phyloP scores from a whole-genome alignment of 2,888 invertebrate species.

The Epirrita christyi region DNA sequence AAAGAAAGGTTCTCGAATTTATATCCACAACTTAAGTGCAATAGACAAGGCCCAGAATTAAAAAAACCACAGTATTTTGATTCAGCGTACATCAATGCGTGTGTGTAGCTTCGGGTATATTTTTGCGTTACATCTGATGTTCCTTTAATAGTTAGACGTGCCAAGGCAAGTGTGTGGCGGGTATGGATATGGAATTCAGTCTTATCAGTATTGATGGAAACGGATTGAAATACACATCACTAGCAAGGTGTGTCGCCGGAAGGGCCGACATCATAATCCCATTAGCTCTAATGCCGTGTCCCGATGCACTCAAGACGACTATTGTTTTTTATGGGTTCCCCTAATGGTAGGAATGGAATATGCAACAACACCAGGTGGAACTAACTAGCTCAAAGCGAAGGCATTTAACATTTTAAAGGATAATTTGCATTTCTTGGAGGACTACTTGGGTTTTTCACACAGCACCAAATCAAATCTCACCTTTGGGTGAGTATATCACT shows the following conservation, averaged over 20 bases:
- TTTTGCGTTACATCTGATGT: background rate
- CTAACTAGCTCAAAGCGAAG: background rate
- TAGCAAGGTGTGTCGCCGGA: conserved; percentile 31
- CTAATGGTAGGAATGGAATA: conserved; percentile 35
- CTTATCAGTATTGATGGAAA: background rate
- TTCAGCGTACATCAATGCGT: too few species aligned
- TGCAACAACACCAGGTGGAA: conserved; percentile 26
- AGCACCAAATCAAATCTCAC: too few species aligned
- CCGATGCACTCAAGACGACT: conserved; percentile 41
- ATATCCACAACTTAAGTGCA: too few species aligned
- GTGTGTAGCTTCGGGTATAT: background rate
- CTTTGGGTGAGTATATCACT: too few species aligned
- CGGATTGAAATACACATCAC: background rate
- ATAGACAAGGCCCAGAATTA: too few species aligned
- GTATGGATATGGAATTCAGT: background rate
- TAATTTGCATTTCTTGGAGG: too few species aligned
- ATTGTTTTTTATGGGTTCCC: conserved; percentile 49
- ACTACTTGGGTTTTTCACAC: too few species aligned
- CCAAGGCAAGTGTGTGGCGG: too few species aligned
- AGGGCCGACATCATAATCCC: conserved; percentile 70
- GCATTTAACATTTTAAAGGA: too few species aligned
- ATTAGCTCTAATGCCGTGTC: conserved; percentile 63
- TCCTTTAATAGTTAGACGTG: too few species aligned
- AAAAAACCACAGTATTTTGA: too few species aligned
- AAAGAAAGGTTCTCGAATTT: too few species aligned